Conservation (phyloP, 2,888 invertebrate species). For the Hypercompe scribonia region DNA sequence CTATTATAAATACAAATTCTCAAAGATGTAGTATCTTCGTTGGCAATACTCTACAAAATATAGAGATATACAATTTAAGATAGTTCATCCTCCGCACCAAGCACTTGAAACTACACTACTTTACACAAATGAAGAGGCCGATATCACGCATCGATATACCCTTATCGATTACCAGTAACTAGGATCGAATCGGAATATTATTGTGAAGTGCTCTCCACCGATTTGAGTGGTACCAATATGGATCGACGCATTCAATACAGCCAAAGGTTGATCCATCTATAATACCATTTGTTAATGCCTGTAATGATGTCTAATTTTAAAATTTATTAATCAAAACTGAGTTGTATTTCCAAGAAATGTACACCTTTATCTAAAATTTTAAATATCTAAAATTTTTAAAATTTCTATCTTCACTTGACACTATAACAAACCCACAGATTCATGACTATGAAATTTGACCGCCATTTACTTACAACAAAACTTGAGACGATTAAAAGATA, state of each 20-base stretch:
- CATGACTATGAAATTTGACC: too few species aligned
- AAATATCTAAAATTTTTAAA: too few species aligned
- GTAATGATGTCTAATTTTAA: not conserved
- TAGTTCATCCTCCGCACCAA: not conserved
- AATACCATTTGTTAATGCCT: not conserved
- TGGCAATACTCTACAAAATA: conserved; percentile 2
- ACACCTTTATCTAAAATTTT: too few species aligned
- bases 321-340: not conserved
- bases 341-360: too few species aligned
- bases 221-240: conserved; percentile 38
- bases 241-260: conserved; percentile 14
- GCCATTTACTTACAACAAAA: too few species aligned
- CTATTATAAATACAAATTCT: not conserved
- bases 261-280: not conserved
- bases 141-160: conserved; percentile 58
- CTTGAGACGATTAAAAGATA: too few species aligned
- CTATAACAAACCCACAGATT: too few species aligned
- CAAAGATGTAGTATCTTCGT: not conserved
- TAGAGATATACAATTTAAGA: conserved; percentile 19
- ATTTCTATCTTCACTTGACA: too few species aligned
- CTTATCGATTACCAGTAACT: conserved; percentile 41
- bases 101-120: conserved; percentile 16
- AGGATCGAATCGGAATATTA: conserved; percentile 58
- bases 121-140: conserved; percentile 54
- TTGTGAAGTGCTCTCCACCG: conserved; percentile 52